Conservation (phyloP, 2,888 invertebrate species). For the Steinernema scapterisci region DNA sequence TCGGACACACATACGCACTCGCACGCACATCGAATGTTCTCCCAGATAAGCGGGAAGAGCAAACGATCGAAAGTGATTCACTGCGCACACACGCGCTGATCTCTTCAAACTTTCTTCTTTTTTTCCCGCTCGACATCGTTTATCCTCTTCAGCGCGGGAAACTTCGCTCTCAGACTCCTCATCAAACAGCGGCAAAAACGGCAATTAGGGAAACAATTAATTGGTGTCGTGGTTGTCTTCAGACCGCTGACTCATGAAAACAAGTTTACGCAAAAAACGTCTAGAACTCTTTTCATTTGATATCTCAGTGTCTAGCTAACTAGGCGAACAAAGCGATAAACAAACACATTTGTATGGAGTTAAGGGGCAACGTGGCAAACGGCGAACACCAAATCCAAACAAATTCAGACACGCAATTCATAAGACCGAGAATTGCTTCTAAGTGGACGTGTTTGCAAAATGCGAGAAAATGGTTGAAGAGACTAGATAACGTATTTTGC, state of each 20-base stretch:
- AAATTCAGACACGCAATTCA: too few relatives aligned
- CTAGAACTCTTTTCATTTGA: too few relatives aligned
- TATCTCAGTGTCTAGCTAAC: too few relatives aligned
- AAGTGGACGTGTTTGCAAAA: too few relatives aligned
- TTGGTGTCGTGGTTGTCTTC: not conserved
- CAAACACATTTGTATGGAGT: too few relatives aligned
- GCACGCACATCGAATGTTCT: not conserved
- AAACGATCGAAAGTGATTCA: conserved; percentile 3
- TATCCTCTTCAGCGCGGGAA: not conserved
- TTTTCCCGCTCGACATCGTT: not conserved
- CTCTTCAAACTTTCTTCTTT: not conserved
- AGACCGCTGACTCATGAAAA: not conserved
- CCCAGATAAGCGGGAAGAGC: conserved; percentile 11
- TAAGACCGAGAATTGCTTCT: too few relatives aligned
- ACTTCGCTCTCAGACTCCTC: not conserved
- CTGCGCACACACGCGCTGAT: not conserved
- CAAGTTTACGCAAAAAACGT: not conserved
- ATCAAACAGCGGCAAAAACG: not conserved
- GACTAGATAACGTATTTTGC: too few relatives aligned
- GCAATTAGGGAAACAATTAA: too few relatives aligned
- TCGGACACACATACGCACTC: not conserved
- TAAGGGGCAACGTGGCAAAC: too few relatives aligned
- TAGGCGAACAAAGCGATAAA: too few relatives aligned
- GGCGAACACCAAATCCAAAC: too few relatives aligned
- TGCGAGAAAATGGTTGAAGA: too few relatives aligned